Evolutionary conservation across 2,797 vertebrate genomes (phyloP).

Genomic region (Danio choprae): DNA sequence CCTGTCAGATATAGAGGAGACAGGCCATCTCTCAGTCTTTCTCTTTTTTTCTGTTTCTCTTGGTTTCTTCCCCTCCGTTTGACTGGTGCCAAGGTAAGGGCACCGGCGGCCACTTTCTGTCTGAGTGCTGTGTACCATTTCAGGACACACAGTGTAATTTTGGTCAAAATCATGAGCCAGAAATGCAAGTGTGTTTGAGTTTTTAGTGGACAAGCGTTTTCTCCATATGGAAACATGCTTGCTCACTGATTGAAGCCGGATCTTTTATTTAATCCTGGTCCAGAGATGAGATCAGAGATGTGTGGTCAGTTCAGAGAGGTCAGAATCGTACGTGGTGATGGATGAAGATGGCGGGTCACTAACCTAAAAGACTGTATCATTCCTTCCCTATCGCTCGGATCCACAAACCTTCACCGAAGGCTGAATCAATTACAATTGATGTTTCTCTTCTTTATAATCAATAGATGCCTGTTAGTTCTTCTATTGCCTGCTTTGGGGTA

Average conservation of each 20-base stretch:
- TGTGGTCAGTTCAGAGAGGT: conserved; percentile 14
- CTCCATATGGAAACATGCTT: conserved; percentile 42
- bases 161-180: background rate
- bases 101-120: background rate
- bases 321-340: background rate
- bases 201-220: conserved; percentile 12
- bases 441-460: conserved; percentile 33
- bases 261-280: conserved; percentile 54
- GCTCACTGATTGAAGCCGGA: conserved; percentile 55
- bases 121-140: conserved; percentile 29
- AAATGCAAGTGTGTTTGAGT: conserved; percentile 7
- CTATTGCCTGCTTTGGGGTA: background rate
- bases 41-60: conserved; percentile 17
- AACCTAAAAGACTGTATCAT: background rate
- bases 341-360: conserved; percentile 19
- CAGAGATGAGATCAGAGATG: conserved; percentile 47
- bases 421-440: conserved; percentile 27
- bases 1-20: conserved; percentile 31
- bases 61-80: conserved; percentile 13
- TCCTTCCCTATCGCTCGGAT: conserved; percentile 5
- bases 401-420: conserved; percentile 7
- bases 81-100: conserved; percentile 20
- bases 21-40: conserved; percentile 36
- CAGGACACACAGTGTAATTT: conserved; percentile 32
- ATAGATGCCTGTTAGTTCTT: background rate